phyloP scores from a whole-genome alignment of 2,113 vertebrate genomes.

The Plectropomus leopardus region DNA sequence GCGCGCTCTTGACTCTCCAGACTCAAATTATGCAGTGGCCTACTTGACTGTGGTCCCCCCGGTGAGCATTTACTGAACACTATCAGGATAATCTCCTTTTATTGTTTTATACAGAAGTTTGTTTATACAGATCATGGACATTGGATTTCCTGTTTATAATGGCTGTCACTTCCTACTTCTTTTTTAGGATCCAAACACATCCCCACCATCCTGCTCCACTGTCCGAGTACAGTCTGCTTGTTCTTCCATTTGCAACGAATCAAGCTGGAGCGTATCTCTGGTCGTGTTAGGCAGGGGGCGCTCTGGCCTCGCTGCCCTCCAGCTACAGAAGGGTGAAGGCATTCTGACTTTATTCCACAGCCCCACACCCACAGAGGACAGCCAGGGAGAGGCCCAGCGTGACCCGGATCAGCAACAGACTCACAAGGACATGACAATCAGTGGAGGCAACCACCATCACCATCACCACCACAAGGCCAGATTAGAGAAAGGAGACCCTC shows the following conservation, averaged over 20 bases:
- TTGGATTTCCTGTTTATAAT: not conserved
- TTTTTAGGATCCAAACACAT: slow-evolving; percentile 76
- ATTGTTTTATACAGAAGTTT: not conserved
- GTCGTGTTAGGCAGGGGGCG: slow-evolving; percentile 80
- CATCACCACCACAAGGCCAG: slow-evolving; percentile 37
- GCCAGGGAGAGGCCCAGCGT: not conserved
- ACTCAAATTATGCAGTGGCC: slow-evolving; percentile 84
- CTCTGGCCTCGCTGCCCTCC: slow-evolving; percentile 81
- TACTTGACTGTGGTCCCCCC: slow-evolving; percentile 82
- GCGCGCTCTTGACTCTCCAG: slow-evolving; percentile 61
- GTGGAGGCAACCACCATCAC: not conserved
- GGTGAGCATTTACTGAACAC: slow-evolving; percentile 62
- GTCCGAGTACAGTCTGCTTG: slow-evolving; percentile 68
- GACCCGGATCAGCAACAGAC: slow-evolving; percentile 14
- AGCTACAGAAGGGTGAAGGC: slow-evolving; percentile 77
- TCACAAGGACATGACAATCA: slow-evolving; percentile 16
- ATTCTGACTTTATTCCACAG: slow-evolving; percentile 69
- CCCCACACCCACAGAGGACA: slow-evolving; percentile 38
- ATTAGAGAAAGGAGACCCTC: slow-evolving; percentile 68
- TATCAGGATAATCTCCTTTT: too few relatives aligned
- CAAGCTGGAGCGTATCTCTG: slow-evolving; percentile 80
- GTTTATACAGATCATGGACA: too few relatives aligned
- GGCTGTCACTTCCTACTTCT: not conserved
- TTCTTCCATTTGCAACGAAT: slow-evolving; percentile 65
- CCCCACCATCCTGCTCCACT: slow-evolving; percentile 77